Evolutionary conservation across 64 coral and sea anemone genomes (phyloP).

Genomic region (Montipora cactus): DNA sequence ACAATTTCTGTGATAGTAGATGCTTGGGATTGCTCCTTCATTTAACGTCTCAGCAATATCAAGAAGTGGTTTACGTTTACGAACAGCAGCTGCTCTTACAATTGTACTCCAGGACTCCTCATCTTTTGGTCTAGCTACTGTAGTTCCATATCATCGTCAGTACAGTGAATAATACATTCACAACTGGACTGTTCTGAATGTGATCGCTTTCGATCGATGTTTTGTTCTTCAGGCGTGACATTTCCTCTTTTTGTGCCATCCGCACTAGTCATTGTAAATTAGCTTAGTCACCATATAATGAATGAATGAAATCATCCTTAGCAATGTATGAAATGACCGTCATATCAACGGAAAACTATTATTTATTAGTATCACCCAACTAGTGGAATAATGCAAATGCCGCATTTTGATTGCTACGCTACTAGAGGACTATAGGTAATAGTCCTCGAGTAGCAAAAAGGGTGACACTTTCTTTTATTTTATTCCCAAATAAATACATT

Average conservation of each 20-base stretch:
- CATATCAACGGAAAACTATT: neutral
- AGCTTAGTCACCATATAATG: conserved; percentile 2
- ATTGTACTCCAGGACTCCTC: conserved; percentile 57
- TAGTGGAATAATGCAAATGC: too few species aligned
- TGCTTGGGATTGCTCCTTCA: conserved; percentile 22
- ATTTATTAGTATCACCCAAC: neutral
- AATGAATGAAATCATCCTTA: neutral
- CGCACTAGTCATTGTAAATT: neutral
- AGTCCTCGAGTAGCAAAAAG: too few species aligned
- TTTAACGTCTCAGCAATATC: conserved; percentile 21
- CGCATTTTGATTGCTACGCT: too few species aligned
- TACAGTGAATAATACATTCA: conserved; percentile 57
- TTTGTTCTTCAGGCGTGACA: neutral
- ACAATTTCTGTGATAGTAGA: conserved; percentile 27
- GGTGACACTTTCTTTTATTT: too few species aligned
- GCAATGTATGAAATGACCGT: neutral
- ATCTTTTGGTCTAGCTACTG: conserved; percentile 51
- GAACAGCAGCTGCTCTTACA: conserved; percentile 33
- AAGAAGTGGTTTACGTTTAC: conserved; percentile 25
- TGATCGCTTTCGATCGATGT: conserved; percentile 6
- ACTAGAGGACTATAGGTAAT: too few species aligned
- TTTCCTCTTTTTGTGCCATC: conserved; percentile 20
- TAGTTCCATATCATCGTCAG: conserved; percentile 33
- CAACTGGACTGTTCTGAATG: neutral
- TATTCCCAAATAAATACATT: too few species aligned